Percentiles rank a stretch among this genome's conserved stretches.
Evolutionary conservation across 2,888 invertebrate species (phyloP).

Genomic region (Panorpa germanica): DNA sequence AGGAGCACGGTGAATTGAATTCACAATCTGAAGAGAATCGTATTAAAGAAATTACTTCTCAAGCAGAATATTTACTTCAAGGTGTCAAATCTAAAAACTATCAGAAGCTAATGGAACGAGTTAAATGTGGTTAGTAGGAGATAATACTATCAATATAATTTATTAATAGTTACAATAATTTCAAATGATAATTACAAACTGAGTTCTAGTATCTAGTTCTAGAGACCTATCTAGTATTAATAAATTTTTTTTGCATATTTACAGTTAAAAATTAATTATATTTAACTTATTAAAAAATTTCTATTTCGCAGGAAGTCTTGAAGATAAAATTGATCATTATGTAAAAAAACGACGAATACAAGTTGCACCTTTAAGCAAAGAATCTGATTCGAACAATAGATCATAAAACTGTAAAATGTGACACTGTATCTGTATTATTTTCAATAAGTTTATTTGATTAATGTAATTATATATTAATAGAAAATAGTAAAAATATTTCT

Average conservation of each 20-base stretch:
- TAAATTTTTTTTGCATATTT: constrained; percentile 5
- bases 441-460: too few relatives aligned
- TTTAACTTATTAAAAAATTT: constrained; percentile 9
- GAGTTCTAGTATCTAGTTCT: too few relatives aligned
- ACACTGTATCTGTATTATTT: too few relatives aligned
- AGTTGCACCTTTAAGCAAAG: too few relatives aligned
- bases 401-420: too few relatives aligned
- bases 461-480: too few relatives aligned
- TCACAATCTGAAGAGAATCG: constrained; percentile 3
- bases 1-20: constrained; percentile 12
- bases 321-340: constrained; percentile 59
- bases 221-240: too few relatives aligned
- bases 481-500: too few relatives aligned
- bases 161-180: too few relatives aligned
- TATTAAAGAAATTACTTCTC: constrained; percentile 19
- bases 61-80: constrained; percentile 40
- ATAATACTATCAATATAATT: too few relatives aligned
- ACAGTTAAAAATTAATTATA: not conserved
- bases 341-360: constrained; percentile 48
- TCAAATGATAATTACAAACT: too few relatives aligned
- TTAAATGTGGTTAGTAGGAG: constrained; percentile 54
- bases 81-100: constrained; percentile 50
- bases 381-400: too few relatives aligned
- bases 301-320: constrained; percentile 52
- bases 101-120: constrained; percentile 51